Evolutionary conservation across 2,113 vertebrate genomes (phyloP).

Genomic region (Sceloporus undulatus): DNA sequence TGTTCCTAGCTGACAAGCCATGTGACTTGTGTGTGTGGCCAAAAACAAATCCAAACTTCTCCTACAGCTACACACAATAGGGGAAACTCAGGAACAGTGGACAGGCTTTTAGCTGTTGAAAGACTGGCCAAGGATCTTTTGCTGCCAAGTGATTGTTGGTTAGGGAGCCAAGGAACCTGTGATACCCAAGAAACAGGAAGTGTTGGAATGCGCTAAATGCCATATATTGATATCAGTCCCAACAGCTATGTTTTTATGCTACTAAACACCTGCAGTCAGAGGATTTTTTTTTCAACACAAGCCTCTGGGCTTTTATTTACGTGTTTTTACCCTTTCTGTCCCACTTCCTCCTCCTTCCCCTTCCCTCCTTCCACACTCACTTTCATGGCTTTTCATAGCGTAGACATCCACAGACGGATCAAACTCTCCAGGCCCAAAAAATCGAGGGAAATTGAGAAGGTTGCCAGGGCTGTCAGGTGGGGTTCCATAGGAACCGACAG

Average conservation of each 20-base stretch:
- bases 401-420: slow-evolving; percentile 94
- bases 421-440: slow-evolving; percentile 93
- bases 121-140: neutral
- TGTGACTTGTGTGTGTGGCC: neutral
- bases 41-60: neutral
- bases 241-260: neutral
- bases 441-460: slow-evolving; percentile 90
- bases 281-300: neutral
- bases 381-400: slow-evolving; percentile 94
- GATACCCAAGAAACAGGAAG: neutral
- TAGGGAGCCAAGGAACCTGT: neutral
- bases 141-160: neutral
- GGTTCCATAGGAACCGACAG: slow-evolving; percentile 90
- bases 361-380: slow-evolving; percentile 74
- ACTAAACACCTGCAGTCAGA: neutral
- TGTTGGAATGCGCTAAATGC: no score
- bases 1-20: neutral
- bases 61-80: no score
- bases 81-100: neutral
- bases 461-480: slow-evolving; percentile 93
- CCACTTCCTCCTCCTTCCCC: neutral
- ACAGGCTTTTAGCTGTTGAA: neutral
- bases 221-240: neutral
- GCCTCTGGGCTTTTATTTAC: neutral
- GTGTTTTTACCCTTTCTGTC: neutral